Percentiles rank a stretch among this genome's conserved stretches.
Evolutionary conservation across 2,113 vertebrate species (phyloP).

Genomic region (Alethe diademata): DNA sequence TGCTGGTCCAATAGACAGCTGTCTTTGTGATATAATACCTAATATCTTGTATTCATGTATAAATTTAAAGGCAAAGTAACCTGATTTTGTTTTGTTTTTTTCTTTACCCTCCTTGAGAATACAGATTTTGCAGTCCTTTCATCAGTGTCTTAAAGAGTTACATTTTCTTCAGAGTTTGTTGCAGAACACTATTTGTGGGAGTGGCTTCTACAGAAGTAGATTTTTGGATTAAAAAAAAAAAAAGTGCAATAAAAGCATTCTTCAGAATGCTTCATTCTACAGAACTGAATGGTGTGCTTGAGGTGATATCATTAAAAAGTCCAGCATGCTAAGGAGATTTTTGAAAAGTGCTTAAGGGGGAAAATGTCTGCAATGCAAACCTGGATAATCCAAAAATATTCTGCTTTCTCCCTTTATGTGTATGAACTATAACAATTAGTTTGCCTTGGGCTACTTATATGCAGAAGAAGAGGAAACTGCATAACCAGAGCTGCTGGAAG

Average conservation of each 20-base stretch:
- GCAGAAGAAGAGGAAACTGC: not conserved
- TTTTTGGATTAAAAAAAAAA: conserved; percentile 20
- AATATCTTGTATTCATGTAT: not conserved
- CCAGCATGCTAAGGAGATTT: conserved; percentile 21
- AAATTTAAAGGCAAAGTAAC: not conserved
- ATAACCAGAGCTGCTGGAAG: not conserved
- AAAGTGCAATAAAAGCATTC: not conserved
- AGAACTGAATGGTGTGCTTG: conserved; percentile 38
- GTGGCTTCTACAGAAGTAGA: conserved; percentile 11
- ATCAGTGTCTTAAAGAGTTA: not conserved
- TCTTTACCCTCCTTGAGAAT: not conserved
- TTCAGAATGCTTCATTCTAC: not conserved
- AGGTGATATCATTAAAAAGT: conserved; percentile 42
- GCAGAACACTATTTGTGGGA: conserved; percentile 34
- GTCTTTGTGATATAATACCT: not conserved
- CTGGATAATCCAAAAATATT: conserved; percentile 49
- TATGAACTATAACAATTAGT: conserved; percentile 23
- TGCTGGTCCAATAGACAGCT: not conserved
- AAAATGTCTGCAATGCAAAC: conserved; percentile 43
- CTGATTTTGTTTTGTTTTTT: fast-evolving
- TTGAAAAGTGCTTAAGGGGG: conserved; percentile 34
- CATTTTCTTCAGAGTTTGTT: not conserved
- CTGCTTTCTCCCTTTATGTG: conserved; percentile 11
- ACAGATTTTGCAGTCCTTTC: fast-evolving
- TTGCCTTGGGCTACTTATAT: conserved; percentile 20